Conservation (phyloP, 2,113 vertebrate species). For the Carollia perspicillata region DNA sequence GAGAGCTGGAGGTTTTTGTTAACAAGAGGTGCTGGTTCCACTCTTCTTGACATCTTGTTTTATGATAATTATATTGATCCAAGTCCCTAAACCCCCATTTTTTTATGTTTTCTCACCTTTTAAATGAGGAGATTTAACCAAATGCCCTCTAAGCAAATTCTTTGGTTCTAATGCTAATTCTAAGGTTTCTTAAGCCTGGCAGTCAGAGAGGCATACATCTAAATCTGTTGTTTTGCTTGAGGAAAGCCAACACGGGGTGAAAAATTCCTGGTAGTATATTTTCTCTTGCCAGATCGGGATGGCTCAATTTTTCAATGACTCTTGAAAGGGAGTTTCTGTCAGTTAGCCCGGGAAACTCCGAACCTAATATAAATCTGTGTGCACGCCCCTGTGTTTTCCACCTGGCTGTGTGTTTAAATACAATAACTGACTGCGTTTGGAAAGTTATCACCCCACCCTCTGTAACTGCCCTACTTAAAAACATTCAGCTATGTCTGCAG, state of each 20-base stretch:
- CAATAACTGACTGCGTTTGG: neutral
- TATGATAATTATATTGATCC: neutral
- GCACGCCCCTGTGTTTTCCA: neutral
- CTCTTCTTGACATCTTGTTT: slow-evolving; percentile 12
- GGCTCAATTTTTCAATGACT: neutral
- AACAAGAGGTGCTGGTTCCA: neutral
- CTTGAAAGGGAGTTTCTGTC: neutral
- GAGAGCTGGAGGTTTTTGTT: neutral
- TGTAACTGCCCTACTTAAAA: neutral
- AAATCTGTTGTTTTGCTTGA: neutral
- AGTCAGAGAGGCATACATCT: neutral
- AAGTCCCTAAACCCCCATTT: neutral
- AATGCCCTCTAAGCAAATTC: neutral
- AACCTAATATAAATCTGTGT: neutral
- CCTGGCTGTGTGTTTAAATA: neutral
- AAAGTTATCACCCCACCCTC: neutral
- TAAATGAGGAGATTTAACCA: slow-evolving; percentile 28
- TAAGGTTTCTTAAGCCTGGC: neutral
- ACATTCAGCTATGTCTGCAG: neutral
- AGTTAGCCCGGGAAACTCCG: neutral
- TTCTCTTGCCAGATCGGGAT: neutral
- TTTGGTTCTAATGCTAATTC: neutral
- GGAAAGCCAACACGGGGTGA: neutral
- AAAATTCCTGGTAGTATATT: neutral
- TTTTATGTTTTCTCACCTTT: neutral